Percentiles rank a stretch among this genome's conserved stretches.
phyloP scores from a whole-genome alignment of 2,888 invertebrate genomes.

The Melipona bicolor region DNA sequence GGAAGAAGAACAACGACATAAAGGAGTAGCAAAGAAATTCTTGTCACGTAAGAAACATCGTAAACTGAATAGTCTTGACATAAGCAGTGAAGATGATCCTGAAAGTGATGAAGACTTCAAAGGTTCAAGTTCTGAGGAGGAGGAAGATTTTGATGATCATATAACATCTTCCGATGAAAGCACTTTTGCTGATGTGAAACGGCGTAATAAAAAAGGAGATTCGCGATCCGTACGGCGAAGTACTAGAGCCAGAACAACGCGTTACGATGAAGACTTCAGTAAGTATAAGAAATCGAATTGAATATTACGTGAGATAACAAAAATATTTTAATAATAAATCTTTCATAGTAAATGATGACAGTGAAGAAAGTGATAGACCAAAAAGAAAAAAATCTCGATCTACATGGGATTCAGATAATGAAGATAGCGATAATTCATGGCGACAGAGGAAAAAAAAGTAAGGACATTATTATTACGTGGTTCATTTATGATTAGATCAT shows the following conservation, averaged over 20 bases:
- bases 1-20: conserved; percentile 80
- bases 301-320: not conserved
- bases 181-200: conserved; percentile 84
- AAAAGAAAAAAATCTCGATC: conserved; percentile 86
- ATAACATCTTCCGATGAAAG: conserved; percentile 86
- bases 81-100: conserved; percentile 92
- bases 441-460: conserved; percentile 85
- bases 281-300: conserved; percentile 72
- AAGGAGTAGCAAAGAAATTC: conserved; percentile 77
- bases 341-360: conserved; percentile 85
- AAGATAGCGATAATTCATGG: conserved; percentile 87
- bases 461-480: conserved; percentile 27
- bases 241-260: conserved; percentile 85
- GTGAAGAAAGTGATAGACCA: conserved; percentile 86
- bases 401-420: conserved; percentile 87
- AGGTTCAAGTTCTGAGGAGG: conserved; percentile 88
- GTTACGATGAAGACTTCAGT: conserved; percentile 87
- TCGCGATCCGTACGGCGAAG: conserved; percentile 85
- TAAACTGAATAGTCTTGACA: conserved; percentile 92
- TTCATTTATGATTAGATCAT: not conserved
- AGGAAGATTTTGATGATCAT: conserved; percentile 86
- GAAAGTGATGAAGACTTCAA: conserved; percentile 96
- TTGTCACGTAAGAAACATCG: conserved; percentile 87
- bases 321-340: not conserved
- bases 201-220: conserved; percentile 84